phyloP scores from a whole-genome alignment of 2,113 vertebrate species.

The Brachirus orientalis region DNA sequence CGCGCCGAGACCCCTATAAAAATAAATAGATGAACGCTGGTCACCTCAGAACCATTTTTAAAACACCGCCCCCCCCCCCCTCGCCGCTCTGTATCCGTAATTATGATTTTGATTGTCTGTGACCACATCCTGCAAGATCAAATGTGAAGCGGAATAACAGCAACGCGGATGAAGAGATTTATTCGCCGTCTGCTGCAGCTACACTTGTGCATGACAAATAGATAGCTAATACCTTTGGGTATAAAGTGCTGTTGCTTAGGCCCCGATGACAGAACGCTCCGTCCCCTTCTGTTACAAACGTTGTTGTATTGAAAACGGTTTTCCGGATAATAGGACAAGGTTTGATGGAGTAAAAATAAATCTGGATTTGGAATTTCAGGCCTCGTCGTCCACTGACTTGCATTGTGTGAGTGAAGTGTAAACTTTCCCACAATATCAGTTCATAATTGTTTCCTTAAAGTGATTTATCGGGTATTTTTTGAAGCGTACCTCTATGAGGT shows the following conservation, averaged over 20 bases:
- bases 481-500: too few species aligned
- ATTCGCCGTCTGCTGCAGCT: slow-evolving; percentile 59
- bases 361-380: too few species aligned
- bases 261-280: not conserved
- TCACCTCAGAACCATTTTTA: slow-evolving; percentile 80
- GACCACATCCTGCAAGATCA: slow-evolving; percentile 72
- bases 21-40: slow-evolving; percentile 82
- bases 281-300: slow-evolving; percentile 6
- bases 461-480: too few species aligned
- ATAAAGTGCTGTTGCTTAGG: slow-evolving; percentile 23
- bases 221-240: slow-evolving; percentile 46
- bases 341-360: too few species aligned
- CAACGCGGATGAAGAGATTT: slow-evolving; percentile 61
- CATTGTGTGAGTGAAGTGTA: too few species aligned
- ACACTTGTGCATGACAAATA: slow-evolving; percentile 70
- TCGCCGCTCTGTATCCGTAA: slow-evolving; percentile 75
- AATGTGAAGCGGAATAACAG: slow-evolving; percentile 71
- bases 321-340: too few species aligned
- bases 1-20: slow-evolving; percentile 76
- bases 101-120: slow-evolving; percentile 80
- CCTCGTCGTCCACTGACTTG: too few species aligned
- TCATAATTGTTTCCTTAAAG: not conserved
- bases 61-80: slow-evolving; percentile 55
- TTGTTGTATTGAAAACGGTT: not conserved
- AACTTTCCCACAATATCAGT: not conserved